Evolutionary conservation across 2,113 vertebrate genomes (phyloP).

Genomic region (Plecotus auritus): DNA sequence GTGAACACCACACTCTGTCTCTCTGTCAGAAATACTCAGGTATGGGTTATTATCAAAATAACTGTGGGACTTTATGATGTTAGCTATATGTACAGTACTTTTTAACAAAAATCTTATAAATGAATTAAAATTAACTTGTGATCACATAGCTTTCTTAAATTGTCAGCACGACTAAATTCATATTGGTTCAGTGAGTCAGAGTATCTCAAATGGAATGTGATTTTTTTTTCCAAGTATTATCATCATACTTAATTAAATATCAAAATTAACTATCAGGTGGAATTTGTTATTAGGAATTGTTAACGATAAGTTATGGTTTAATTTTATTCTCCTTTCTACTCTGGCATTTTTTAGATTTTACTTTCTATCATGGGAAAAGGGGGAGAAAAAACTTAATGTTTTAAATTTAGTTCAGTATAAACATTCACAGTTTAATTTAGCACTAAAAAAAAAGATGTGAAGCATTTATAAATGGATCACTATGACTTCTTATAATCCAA

Average conservation of each 20-base stretch:
- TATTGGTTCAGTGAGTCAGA: not conserved
- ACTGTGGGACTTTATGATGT: not conserved
- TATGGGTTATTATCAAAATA: slow-evolving; percentile 67
- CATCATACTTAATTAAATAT: slow-evolving; percentile 28
- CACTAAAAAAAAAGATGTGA: not conserved
- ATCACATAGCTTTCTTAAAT: not conserved
- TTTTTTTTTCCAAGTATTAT: not conserved
- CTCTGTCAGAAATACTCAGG: slow-evolving; percentile 90
- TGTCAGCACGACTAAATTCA: slow-evolving; percentile 11
- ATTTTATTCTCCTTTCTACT: slow-evolving; percentile 8
- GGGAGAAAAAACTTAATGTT: not conserved
- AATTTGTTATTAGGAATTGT: not conserved
- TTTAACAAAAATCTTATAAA: slow-evolving; percentile 8
- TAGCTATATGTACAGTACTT: not conserved
- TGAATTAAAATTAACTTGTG: not conserved
- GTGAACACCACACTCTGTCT: slow-evolving; percentile 79
- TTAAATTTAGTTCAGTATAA: not conserved
- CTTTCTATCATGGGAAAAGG: not conserved
- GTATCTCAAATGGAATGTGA: not conserved
- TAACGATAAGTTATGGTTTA: not conserved
- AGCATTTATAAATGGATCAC: not conserved
- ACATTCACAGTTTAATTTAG: slow-evolving; percentile 5
- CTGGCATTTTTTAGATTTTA: slow-evolving; percentile 21
- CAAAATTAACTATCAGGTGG: slow-evolving; percentile 14
- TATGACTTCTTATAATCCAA: not conserved